Base-by-base conservation (phyloP, 92 coral and sea anemone genomes). In the Epizoanthus stellaris region DNA sequence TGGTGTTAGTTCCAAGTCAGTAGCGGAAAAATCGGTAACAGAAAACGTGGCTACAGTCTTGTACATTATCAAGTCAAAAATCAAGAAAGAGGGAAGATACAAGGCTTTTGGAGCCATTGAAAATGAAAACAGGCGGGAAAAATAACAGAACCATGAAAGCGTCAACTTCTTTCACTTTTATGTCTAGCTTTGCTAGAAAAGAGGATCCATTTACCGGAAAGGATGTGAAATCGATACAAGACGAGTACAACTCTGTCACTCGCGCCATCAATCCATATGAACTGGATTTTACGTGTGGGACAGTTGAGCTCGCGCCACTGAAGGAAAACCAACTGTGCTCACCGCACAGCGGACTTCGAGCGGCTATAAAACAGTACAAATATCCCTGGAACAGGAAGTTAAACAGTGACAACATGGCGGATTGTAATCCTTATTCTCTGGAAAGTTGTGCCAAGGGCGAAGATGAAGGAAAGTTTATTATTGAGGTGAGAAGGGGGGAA, bases 341-440 rank as follows among this genome's bases (percentile, higher is more conserved):
- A 10, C 73, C 19, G 8, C 15, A 30, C 36, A 0, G 42, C 14
- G 16, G 16, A 3, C 16, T 38, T 8, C 73, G 73, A 68, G 43
- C 73, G 73, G 49, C 49, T 25, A 34, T 68, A 34, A 68, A n/a
- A 17, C 73, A 68, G 40, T 68, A 68, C 49, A 68, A 68, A 68
- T 68, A 68, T 68, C 73, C 73, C 10, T 68, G 73, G 73, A 68
- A 17, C 17, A 68, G 30, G 73, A 68, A 23, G 3, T 17, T 36
- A 13, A 0, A 6, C 34, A 43, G 73, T n/a, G 73, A 68, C 10
- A 14, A 4, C 12, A 15, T 68, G 20, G 34, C 34, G 34, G 6
- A 68, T 15, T 68, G 56, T 49, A 1, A 49, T 49, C 12, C 56
- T 8, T 3, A 49, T 8, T 49, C 56, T 49, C 56, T 49, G 56